These are phyloP conservation scores for Apaloderma vittatum DNA, from an alignment of 2,113 vertebrate genomes.

Conservation along the genomic window DNA sequence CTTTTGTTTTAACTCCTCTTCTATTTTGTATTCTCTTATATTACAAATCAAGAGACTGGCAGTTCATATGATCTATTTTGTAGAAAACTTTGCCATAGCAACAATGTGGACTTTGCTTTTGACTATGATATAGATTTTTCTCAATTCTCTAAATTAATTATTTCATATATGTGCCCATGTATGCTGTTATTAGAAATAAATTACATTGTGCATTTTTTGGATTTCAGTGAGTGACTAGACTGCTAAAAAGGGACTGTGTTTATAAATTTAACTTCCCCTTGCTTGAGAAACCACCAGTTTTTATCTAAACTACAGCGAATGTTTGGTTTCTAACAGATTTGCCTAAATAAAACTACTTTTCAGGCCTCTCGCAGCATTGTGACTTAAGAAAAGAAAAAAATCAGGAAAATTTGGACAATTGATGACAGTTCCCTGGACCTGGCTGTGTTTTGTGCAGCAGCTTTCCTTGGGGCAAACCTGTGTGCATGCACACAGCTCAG, in stretches of 20 bases:
- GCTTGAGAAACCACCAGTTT: background rate
- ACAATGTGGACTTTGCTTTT: background rate
- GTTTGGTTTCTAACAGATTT: background rate
- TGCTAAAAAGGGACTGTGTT: background rate
- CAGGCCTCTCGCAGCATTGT: background rate
- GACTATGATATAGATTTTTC: background rate
- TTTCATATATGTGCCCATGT: background rate
- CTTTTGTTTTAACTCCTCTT: background rate
- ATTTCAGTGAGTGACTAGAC: background rate
- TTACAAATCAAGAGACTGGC: background rate
- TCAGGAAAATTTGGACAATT: background rate
- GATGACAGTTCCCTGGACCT: background rate
- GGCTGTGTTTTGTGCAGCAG: background rate
- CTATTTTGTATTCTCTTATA: background rate
- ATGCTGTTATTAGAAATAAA: background rate
- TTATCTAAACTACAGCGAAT: constrained; percentile 7
- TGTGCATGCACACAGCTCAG: background rate
- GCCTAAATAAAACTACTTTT: background rate
- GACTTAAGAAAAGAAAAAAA: background rate
- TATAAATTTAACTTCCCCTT: constrained; percentile 40
- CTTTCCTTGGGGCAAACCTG: background rate
- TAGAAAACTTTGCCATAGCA: background rate
- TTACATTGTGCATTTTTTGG: background rate
- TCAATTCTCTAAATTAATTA: background rate
- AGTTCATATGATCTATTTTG: background rate